These are phyloP conservation scores for roundworm (Caenorhabditis elegans) DNA, from an alignment of 1,140 invertebrate species.

Conservation along the genomic window DNA sequence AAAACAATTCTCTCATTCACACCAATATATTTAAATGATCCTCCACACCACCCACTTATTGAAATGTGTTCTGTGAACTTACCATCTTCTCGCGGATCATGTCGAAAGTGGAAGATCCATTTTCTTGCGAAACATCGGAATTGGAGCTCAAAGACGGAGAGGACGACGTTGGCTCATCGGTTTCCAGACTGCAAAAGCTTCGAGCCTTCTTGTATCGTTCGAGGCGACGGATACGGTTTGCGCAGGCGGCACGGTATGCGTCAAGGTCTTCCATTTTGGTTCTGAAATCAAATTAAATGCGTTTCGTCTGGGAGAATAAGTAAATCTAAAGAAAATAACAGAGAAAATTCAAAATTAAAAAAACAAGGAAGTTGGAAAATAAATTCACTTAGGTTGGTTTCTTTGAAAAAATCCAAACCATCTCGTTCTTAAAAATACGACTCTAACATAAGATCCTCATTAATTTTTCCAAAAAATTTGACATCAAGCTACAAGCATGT, in stretches of 20 bases:
- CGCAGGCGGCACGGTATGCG: constrained; percentile 25
- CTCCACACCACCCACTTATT: neutral
- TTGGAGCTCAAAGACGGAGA: neutral
- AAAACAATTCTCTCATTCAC: neutral
- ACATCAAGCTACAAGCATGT: neutral
- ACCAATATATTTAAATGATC: neutral
- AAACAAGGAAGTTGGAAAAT: too few species aligned
- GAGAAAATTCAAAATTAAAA: too few species aligned
- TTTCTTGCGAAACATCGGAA: neutral
- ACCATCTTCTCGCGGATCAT: constrained; percentile 36
- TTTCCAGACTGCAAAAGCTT: constrained; percentile 36
- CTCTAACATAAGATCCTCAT: too few species aligned
- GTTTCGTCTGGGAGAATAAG: neutral
- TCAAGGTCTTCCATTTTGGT: constrained; percentile 30
- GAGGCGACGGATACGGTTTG: constrained; percentile 33
- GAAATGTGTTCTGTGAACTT: neutral
- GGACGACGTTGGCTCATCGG: neutral
- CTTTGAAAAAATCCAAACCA: too few species aligned
- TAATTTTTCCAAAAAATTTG: too few species aligned
- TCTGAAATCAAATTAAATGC: neutral
- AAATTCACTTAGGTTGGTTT: too few species aligned
- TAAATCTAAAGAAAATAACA: neutral
- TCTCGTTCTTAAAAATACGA: too few species aligned
- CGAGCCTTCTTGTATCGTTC: constrained; percentile 39
- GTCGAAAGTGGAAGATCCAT: constrained; percentile 15